phyloP scores from a whole-genome alignment of 2,888 invertebrate species.

The Platyscelio sp. region DNA sequence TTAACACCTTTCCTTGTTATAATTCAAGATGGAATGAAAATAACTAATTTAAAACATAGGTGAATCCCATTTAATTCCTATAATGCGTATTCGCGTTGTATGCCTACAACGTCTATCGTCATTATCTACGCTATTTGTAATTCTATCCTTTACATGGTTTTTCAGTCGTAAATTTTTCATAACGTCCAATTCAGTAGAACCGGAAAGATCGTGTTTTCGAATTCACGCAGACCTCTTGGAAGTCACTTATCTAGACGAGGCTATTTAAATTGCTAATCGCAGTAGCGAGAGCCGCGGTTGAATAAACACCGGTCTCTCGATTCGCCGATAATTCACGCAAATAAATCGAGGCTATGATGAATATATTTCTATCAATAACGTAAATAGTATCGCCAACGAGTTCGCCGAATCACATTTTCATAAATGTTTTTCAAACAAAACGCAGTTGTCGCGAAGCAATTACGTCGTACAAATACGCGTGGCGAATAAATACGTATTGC shows the following conservation, averaged over 20 bases:
- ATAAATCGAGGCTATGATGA: conserved; percentile 65
- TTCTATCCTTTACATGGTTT: no score
- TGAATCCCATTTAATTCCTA: no score
- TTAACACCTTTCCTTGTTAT: no score
- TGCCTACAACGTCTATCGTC: no score
- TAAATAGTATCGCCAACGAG: conserved; percentile 33
- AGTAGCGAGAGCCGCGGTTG: conserved; percentile 43
- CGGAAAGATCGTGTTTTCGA: conserved; percentile 51
- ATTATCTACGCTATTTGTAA: no score
- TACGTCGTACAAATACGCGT: conserved; percentile 10
- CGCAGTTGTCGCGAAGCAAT: conserved; percentile 8
- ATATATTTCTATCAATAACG: conserved; percentile 51
- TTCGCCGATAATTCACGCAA: conserved; percentile 57
- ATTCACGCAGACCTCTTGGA: conserved; percentile 36
- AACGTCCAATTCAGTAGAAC: conserved; percentile 16
- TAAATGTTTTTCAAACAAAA: conserved; percentile 47
- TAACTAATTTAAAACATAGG: no score
- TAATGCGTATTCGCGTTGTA: no score
- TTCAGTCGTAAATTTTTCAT: background rate
- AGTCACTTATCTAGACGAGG: conserved; percentile 51
- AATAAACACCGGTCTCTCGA: conserved; percentile 56
- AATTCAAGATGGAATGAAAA: no score
- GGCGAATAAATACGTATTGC: no score
- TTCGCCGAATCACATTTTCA: conserved; percentile 48
- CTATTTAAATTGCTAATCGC: conserved; percentile 65